These are phyloP conservation scores for Pandemis corylana DNA, from an alignment of 2,888 invertebrate species.

Conservation along the genomic window DNA sequence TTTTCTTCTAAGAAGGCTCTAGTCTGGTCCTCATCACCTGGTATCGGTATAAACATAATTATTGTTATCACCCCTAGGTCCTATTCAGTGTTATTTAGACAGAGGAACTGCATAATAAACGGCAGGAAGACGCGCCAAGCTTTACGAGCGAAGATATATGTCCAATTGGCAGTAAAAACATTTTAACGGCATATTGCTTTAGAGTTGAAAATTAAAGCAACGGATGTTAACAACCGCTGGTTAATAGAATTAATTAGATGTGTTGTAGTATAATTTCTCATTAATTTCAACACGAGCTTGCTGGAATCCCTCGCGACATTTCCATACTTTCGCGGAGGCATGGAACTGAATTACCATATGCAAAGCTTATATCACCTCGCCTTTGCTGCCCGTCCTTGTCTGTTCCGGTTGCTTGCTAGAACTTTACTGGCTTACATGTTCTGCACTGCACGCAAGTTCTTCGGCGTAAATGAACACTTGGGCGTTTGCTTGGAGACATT, in stretches of 20 bases:
- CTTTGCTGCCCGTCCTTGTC: constrained; percentile 30
- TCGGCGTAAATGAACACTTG: too few relatives aligned
- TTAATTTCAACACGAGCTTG: constrained; percentile 69
- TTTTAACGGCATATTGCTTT: constrained; percentile 74
- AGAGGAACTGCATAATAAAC: constrained; percentile 66
- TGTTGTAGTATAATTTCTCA: constrained; percentile 69
- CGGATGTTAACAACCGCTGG: constrained; percentile 59
- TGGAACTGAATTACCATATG: constrained; percentile 64
- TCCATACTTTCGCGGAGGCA: constrained; percentile 61
- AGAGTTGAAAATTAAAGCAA: constrained; percentile 68
- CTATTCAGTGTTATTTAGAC: constrained; percentile 56
- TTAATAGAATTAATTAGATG: constrained; percentile 70
- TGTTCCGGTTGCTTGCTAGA: constrained; percentile 29
- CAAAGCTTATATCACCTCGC: constrained; percentile 52
- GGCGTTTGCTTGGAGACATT: too few relatives aligned
- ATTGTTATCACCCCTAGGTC: constrained; percentile 43
- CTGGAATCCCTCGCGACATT: constrained; percentile 60
- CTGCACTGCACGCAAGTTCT: not conserved
- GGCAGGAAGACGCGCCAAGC: constrained; percentile 67
- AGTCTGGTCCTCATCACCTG: constrained; percentile 7
- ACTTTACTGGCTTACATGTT: constrained; percentile 20
- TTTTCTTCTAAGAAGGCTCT: constrained; percentile 12
- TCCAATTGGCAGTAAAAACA: constrained; percentile 70
- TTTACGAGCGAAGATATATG: constrained; percentile 73
- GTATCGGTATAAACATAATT: constrained; percentile 41